Base-by-base conservation (phyloP, 2,113 vertebrate genomes). In the Drymodes brunneopygia region DNA sequence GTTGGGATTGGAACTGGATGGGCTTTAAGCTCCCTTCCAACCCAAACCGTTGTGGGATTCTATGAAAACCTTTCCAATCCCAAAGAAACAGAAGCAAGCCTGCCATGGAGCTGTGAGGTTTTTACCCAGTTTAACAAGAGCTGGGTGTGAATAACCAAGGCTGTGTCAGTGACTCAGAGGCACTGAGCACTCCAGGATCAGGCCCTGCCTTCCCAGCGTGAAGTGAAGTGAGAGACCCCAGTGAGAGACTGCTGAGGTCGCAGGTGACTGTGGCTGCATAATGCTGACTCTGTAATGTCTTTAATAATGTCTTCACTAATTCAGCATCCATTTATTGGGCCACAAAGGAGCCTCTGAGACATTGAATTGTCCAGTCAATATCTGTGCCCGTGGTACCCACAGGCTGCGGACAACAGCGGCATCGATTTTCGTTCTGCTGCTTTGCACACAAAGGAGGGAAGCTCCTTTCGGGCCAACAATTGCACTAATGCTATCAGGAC, bases 281-380 rank as follows among this genome's bases (percentile, higher is more conserved):
- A 93, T 92, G 77, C 54, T 97, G 97, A 96, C 92, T 97, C 96
- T 97, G 82, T 91, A 40, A 77, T 33, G 71, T 13, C 79, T 54
- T 48, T 11, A 69, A 60, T 53, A 47, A 12, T 61, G 79, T 56
- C 94, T 88, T 96, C 92, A 92, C 84, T 92, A 96, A 97, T 93
- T 93, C 94, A 96, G 81, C 66, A 72, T 93, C 94, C 90, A 94
- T 97, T 96, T 96, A 72, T 93, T 96, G 88, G 36, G 45, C 95
- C 21, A 97, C 87, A 97, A 98, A 97, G 95, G 69, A 86, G 79
- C 67, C 96, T 97, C 93, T 97, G 92, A 97, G 81, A 91, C 81
- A 77, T 62, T 66, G 85, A 96, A 92, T 86, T 92, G 66, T 65
- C 94, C 64, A 38, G 75, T 90, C 90, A 86, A 86, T 92, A 97